A percentile compares a stretch with the other conserved stretches of the same genome.
phyloP scores from a whole-genome alignment of 2,113 vertebrate species.

The Merops nubicus region DNA sequence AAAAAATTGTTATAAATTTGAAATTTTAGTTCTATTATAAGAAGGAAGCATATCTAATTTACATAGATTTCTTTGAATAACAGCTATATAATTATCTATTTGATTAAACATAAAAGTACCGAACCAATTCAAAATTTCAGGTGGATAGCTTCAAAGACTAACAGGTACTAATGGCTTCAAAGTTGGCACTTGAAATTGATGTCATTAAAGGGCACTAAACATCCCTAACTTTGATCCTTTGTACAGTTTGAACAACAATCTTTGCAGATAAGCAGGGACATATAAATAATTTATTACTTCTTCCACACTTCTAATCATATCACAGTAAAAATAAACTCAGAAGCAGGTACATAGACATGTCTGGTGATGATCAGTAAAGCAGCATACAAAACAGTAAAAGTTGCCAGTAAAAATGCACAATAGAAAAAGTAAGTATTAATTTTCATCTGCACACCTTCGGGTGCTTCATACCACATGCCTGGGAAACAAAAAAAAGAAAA shows the following conservation, averaged over 20 bases:
- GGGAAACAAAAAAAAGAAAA: rapidly evolving
- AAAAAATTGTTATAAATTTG: neutral
- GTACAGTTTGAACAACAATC: neutral
- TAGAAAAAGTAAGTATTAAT: neutral
- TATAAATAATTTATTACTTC: neutral
- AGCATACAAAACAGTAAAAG: neutral
- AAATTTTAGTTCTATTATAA: neutral
- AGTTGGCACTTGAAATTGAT: neutral
- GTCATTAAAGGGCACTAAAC: neutral
- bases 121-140: neutral
- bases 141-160: neutral
- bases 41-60: neutral
- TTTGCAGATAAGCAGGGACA: neutral
- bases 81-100: neutral
- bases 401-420: neutral
- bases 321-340: neutral
- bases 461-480: neutral
- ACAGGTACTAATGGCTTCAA: neutral
- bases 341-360: neutral
- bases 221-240: neutral
- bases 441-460: neutral
- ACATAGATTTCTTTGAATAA: neutral
- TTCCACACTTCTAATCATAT: neutral
- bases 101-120: neutral
- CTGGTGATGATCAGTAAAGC: neutral